Conservation (phyloP, 2,113 vertebrate species). For the Carollia perspicillata region DNA sequence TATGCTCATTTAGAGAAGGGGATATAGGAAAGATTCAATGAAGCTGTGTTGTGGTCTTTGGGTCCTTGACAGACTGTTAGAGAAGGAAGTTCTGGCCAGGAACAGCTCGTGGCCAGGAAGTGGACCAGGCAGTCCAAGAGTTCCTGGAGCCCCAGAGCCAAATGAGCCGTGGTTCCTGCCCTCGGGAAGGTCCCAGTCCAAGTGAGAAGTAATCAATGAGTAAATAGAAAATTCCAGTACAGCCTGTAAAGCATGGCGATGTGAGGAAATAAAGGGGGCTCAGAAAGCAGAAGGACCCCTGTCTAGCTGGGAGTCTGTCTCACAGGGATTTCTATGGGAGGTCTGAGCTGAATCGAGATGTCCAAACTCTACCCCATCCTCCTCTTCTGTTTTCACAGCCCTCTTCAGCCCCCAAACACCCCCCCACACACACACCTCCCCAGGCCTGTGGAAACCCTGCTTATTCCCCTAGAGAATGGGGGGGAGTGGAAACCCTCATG, state of each 20-base stretch:
- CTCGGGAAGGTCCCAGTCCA: background rate
- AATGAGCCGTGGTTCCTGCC: too few species aligned
- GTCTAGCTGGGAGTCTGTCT: background rate
- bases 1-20: background rate
- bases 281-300: too few species aligned
- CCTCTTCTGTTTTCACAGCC: background rate
- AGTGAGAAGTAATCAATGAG: background rate
- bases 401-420: background rate
- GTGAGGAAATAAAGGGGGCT: background rate
- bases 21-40: background rate
- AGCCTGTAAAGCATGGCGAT: background rate
- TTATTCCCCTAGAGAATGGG: accelerated
- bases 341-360: background rate
- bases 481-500: background rate
- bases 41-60: background rate
- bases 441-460: background rate
- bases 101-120: background rate
- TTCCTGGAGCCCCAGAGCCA: background rate
- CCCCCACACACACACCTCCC: background rate
- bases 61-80: background rate
- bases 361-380: accelerated
- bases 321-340: background rate
- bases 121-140: background rate
- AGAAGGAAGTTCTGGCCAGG: background rate
- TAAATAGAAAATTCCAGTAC: background rate